Evolutionary conservation across 2,797 vertebrate genomes (phyloP), one percentile per base, ranked within the genome.

Genomic region (Aplochiton taeniatus): DNA sequence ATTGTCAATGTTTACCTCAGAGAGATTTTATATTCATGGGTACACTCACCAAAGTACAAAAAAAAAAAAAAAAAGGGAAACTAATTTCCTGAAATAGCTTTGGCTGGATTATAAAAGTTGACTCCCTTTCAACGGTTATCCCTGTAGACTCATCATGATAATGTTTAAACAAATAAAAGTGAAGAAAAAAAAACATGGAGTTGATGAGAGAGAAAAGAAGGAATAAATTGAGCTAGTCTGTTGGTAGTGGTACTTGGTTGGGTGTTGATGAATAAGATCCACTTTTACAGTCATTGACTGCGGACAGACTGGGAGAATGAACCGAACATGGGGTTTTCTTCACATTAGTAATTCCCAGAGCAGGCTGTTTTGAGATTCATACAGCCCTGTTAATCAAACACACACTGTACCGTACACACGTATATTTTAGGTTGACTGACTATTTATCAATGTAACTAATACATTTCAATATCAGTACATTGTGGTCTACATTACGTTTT

Each of bases 121-220:
- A 56, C 58, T 57, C 48, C 45, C 58, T 60, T 78, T 79, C 65
- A 74, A 74, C 61, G 68, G 11, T 65, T 63, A 42, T 58, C 58
- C 56, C 58, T 76, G 67, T 48, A 63, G 70, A 68, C 74, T 82
- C 49, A 73, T 81, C 66, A 14, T 43, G 44, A 47, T 50, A 73
- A 58, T 73, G 55, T n/a, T 69, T 66, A 81, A n/a, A 77, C 54
- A 74, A 80, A 77, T 75, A 61, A 79, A 76, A 65, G 52, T 17
- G 61, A 43, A 47, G 18, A 56, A 20, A 50, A 63, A 62, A 17
- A 57, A 12, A 58, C 0, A 63, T 17, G 59, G 48, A 2, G 43
- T n/a, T 16, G 9, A 10, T 9, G 41, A 43, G 10, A 62, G 42
- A 14, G 4, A 31, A 16, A 4, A 9, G 42, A 1, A 45, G 19